A percentile compares a stretch with the other conserved stretches of the same genome.
Conservation (phyloP, 2,888 invertebrate genomes). For the Himalopsyche japonica region DNA sequence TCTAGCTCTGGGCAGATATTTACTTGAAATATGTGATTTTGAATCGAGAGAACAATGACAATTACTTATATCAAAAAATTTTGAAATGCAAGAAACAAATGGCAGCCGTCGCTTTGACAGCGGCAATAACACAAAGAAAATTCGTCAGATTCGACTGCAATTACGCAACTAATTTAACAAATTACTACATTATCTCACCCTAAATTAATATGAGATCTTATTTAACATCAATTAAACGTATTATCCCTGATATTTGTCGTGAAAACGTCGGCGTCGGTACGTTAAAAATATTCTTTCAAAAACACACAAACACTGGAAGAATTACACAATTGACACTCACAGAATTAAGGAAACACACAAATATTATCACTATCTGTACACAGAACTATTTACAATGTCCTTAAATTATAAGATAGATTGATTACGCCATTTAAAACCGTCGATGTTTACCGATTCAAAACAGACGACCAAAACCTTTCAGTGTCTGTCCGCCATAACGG, state of each 20-base stretch:
- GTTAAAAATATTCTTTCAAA: slow-evolving; percentile 60
- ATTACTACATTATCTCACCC: slow-evolving; percentile 24
- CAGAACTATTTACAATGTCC: slow-evolving; percentile 74
- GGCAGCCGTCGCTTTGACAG: slow-evolving; percentile 60
- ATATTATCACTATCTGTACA: slow-evolving; percentile 76
- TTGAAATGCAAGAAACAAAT: slow-evolving; percentile 59
- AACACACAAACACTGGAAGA: slow-evolving; percentile 60
- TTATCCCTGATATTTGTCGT: slow-evolving; percentile 56
- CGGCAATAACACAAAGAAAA: slow-evolving; percentile 61
- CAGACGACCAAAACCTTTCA: slow-evolving; percentile 60
- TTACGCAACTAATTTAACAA: slow-evolving; percentile 31
- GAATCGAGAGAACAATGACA: slow-evolving; percentile 9
- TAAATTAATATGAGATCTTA: slow-evolving; percentile 48
- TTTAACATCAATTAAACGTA: slow-evolving; percentile 43
- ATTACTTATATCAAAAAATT: neutral
- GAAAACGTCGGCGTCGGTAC: slow-evolving; percentile 64
- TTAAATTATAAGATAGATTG: slow-evolving; percentile 65
- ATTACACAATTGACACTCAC: slow-evolving; percentile 59
- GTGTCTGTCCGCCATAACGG: slow-evolving; percentile 61
- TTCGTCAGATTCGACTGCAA: slow-evolving; percentile 41
- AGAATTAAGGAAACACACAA: slow-evolving; percentile 66
- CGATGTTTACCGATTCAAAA: slow-evolving; percentile 65
- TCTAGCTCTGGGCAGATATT: slow-evolving; percentile 10
- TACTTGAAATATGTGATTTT: neutral
- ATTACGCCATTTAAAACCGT: slow-evolving; percentile 70